Evolutionary conservation across 64 coral and sea anemone species (phyloP).

Genomic region (Acropora yongei): DNA sequence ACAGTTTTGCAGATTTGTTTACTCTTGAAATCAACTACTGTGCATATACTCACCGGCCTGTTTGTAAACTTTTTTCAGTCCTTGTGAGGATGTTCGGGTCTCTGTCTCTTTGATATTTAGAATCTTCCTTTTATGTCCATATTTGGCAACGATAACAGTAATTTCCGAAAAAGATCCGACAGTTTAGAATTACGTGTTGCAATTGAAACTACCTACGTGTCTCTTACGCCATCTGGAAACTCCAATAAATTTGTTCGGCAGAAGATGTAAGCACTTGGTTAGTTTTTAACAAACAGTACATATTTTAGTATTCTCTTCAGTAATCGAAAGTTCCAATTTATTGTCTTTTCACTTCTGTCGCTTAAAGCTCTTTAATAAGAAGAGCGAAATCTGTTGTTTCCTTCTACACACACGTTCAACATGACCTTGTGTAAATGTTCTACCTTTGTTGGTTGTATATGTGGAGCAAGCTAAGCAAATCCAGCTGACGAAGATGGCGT

Average conservation of each 20-base stretch:
- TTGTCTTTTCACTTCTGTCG: not conserved
- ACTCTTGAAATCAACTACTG: too few species aligned
- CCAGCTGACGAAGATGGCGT: slow-evolving; percentile 24
- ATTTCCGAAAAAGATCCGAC: too few species aligned
- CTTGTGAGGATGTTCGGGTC: too few species aligned
- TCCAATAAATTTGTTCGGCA: not conserved
- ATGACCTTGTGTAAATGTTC: slow-evolving; percentile 29
- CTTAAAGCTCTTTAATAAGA: not conserved
- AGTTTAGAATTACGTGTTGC: not conserved
- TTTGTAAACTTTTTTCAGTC: too few species aligned
- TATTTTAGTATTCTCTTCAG: not conserved
- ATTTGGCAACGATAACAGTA: too few species aligned
- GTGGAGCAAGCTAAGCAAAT: slow-evolving; percentile 43
- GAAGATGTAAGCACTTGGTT: not conserved
- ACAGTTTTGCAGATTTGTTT: too few species aligned
- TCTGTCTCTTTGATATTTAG: too few species aligned
- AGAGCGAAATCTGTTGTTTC: not conserved
- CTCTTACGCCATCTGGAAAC: not conserved
- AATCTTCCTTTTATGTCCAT: too few species aligned
- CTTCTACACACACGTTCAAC: not conserved
- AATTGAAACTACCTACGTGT: not conserved
- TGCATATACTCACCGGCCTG: too few species aligned
- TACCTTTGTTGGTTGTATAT: slow-evolving; percentile 7
- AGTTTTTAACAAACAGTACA: not conserved
- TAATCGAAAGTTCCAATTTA: too few species aligned